Evolutionary conservation across 2,797 vertebrate species (phyloP), one percentile per base, ranked within the genome.

Genomic region (Eospalax fontanierii): DNA sequence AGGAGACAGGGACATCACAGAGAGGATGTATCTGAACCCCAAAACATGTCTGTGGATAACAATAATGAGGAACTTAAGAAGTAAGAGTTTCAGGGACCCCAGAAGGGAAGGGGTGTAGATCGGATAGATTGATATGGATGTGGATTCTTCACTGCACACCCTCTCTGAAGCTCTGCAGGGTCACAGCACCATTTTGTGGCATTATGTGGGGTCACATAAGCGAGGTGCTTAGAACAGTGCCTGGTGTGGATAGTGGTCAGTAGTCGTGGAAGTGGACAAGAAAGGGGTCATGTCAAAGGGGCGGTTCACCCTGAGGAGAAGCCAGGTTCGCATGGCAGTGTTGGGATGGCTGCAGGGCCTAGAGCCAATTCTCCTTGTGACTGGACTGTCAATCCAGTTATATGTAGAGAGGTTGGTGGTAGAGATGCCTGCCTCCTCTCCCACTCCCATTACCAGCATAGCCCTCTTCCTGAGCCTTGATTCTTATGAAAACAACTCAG

Each of bases 391-490:
- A 22, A 2, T 11, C 0, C n/a, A 18, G 35, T 11, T 18, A 46
- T 6, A 19, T 0, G 9, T 4, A 54, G 40, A 19, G 0, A 4
- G 10, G 4, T 4, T 43, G 4, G 4, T 1, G 7, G 26, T 33
- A 19, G 14, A 33, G 66, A 28, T 4, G 1, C 22, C 80, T 18
- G 0, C 28, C 19, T 21, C 63, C 35, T 1, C 0, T 46, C 14
- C 11, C 9, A 1, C 4, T 54, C 65, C 19, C 30, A 1, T 30
- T 18, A 81, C 28, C n/a, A 26, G 26, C 22, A 14, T 3, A 24
- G 11, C 30, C 19, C 33, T 79, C 57, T 65, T 18, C 35, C 12
- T 50, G 81, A 57, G 15, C n/a, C 65, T 2, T 19, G 35, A 3
- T 28, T 50, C 40, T 75, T 28, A 70, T 15, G 35, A 30, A 75